phyloP scores from a whole-genome alignment of 2,888 invertebrate genomes.

The Neuroscelio doddi region DNA sequence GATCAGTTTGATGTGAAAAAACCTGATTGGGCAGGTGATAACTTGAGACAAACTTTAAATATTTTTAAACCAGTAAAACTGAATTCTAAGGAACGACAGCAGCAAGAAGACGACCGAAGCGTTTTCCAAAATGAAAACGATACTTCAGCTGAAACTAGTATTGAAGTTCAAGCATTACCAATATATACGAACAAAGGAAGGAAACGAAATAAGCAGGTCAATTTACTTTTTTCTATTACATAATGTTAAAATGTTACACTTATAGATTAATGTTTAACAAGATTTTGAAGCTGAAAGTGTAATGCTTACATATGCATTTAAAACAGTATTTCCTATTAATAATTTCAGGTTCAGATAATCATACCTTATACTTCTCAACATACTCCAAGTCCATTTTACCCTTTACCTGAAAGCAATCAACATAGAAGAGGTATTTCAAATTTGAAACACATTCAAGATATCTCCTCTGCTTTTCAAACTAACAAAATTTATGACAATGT shows the following conservation, averaged over 20 bases:
- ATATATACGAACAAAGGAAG: neutral
- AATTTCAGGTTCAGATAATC: slow-evolving; percentile 82
- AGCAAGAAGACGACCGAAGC: slow-evolving; percentile 26
- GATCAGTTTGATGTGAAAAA: neutral
- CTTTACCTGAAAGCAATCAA: slow-evolving; percentile 52
- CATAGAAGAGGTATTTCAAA: slow-evolving; percentile 49
- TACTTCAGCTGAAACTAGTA: slow-evolving; percentile 23
- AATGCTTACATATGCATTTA: no score
- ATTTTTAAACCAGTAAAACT: no score
- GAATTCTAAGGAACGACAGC: slow-evolving; percentile 27
- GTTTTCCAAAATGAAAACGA: slow-evolving; percentile 21
- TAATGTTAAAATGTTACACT: no score
- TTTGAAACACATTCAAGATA: neutral
- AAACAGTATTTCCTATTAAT: slow-evolving; percentile 55
- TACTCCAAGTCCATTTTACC: slow-evolving; percentile 74
- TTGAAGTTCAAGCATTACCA: slow-evolving; percentile 26
- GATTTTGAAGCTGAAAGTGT: no score
- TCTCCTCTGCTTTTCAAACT: neutral
- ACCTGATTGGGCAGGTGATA: no score
- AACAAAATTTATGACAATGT: slow-evolving; percentile 48
- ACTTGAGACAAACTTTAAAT: neutral
- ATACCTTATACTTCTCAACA: slow-evolving; percentile 84
- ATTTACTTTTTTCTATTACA: no score
- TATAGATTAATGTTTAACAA: no score
- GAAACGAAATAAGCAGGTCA: slow-evolving; percentile 62